A percentile compares a stretch with the other conserved stretches of the same genome.
Conservation (phyloP, 2,888 invertebrate genomes). For the Chelonus formosanus region DNA sequence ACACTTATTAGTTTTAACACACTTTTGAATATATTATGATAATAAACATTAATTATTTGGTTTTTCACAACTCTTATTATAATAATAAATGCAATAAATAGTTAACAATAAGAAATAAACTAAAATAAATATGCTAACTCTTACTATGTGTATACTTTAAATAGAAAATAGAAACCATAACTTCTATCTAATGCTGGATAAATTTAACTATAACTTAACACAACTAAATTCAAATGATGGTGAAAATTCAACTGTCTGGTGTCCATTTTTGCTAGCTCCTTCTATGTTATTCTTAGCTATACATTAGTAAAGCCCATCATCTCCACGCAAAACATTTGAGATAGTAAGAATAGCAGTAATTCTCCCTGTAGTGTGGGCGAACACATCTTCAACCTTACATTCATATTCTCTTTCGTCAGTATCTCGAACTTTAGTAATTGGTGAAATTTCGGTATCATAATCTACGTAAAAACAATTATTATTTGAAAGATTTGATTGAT, state of each 20-base stretch:
- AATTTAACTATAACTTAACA: constrained; percentile 73
- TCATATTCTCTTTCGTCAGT: constrained; percentile 83
- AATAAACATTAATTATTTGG: too few species aligned
- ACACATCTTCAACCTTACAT: constrained; percentile 82
- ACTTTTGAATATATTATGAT: too few species aligned
- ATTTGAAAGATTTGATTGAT: constrained; percentile 76
- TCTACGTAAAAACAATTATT: constrained; percentile 77
- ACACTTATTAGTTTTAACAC: too few species aligned
- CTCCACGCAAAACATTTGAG: constrained; percentile 68
- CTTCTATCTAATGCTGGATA: too few species aligned
- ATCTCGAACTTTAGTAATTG: constrained; percentile 77
- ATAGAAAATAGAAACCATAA: too few species aligned
- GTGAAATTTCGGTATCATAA: constrained; percentile 75
- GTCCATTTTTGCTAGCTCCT: constrained; percentile 79
- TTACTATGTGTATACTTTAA: too few species aligned
- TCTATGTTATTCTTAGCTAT: constrained; percentile 84
- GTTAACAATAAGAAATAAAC: too few species aligned
- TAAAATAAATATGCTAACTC: too few species aligned
- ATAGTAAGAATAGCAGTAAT: constrained; percentile 76
- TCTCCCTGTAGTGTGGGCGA: constrained; percentile 72
- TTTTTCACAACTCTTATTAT: too few species aligned
- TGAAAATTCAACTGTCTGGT: constrained; percentile 82
- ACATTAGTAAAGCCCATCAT: constrained; percentile 91
- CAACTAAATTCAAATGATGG: constrained; percentile 82
- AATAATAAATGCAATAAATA: too few species aligned